Evolutionary conservation across 2,797 vertebrate species (phyloP), one percentile per base, ranked within the genome.

Genomic region (Macroramphosus scolopax): DNA sequence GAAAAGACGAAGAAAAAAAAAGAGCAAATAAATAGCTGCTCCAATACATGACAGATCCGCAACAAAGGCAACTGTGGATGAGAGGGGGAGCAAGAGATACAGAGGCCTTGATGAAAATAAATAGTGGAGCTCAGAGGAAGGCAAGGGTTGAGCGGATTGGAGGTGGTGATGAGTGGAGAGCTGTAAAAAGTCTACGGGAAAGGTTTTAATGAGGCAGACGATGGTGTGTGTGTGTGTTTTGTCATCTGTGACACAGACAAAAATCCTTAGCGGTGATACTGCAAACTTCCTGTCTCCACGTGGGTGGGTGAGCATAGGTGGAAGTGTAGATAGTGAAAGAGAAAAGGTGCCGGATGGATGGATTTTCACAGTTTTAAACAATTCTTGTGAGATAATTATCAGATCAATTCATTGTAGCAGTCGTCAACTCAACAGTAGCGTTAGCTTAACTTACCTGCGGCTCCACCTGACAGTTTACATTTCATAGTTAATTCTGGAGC

Each of bases 1-100:
- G n/a, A n/a, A n/a, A n/a, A n/a, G n/a, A n/a, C n/a, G n/a, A n/a
- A n/a, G n/a, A n/a, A 89, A 89, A 90, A 94, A 94, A 93, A 92
- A 92, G 92, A 92, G 93, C 92, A 96, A 96, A 93, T 96, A 97
- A 96, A 94, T 94, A 94, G 92, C 91, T 92, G 89, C 89, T 92
- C 90, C 87, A 55, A 75, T 92, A 94, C 92, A 93, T 93, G 94
- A 94, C 93, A 92, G 91, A 88, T 86, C 90, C 86, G 89, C 91
- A 83, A 94, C 90, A 95, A 93, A 92, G 88, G 87, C 82, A 87
- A 42, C 63, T n/a, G 54, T 29, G 65, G 71, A 68, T 31, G 59
- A 56, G 66, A 68, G 66, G 50, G 49, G 26, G 56, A 36, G 53
- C 0, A 35, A 45, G 35, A 55, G 42, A 29, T 2, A 26, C 49